phyloP scores from a whole-genome alignment of 2,797 vertebrate genomes.

The Heterohyrax brucei region DNA sequence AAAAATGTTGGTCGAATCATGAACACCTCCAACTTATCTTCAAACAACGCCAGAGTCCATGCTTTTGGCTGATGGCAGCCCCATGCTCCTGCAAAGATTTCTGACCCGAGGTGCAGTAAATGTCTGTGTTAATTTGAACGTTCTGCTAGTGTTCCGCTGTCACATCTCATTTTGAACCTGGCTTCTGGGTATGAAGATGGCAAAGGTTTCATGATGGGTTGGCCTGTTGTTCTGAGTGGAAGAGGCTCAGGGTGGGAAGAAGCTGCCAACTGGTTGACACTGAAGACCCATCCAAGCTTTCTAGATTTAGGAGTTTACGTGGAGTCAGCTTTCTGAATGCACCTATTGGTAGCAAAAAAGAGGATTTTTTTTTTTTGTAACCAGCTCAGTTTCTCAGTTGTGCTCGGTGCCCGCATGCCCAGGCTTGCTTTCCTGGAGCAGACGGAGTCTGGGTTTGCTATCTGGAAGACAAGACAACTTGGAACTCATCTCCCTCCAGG shows the following conservation, averaged over 20 bases:
- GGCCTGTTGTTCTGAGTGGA: rapidly evolving
- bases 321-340: not conserved
- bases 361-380: not conserved
- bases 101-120: not conserved
- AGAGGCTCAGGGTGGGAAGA: not conserved
- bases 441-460: not conserved
- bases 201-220: not conserved
- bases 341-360: not conserved
- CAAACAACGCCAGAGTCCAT: not conserved
- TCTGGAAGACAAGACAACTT: not conserved
- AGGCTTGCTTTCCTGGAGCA: not conserved
- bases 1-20: not conserved
- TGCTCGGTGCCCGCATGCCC: not conserved
- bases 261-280: rapidly evolving
- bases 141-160: not conserved
- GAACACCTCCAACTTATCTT: not conserved
- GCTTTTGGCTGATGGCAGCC: not conserved
- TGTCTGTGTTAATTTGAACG: not conserved
- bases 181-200: constrained; percentile 15
- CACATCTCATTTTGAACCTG: not conserved
- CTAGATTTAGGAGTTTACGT: not conserved
- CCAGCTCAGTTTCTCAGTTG: not conserved
- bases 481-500: not conserved
- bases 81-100: not conserved
- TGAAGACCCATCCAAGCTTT: rapidly evolving